Evolutionary conservation across 2,797 vertebrate genomes (phyloP).

Genomic region (Buceros bicornis): DNA sequence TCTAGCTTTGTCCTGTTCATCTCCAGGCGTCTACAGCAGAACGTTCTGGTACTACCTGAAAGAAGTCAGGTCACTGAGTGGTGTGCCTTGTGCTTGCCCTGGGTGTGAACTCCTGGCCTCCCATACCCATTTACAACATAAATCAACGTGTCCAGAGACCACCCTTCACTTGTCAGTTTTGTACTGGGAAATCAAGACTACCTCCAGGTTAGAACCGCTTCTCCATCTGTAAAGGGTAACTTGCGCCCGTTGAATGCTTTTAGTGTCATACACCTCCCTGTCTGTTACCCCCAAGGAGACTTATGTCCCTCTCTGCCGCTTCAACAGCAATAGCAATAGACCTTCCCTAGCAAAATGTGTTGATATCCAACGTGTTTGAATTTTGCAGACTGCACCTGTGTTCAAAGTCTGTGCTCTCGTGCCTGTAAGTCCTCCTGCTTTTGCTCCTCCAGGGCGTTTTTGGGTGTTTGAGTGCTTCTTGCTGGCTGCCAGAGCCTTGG

Average conservation of each 20-base stretch:
- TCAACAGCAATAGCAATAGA: no score
- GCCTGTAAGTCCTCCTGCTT: background rate
- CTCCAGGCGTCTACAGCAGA: background rate
- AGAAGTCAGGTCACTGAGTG: fast-evolving
- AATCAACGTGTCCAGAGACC: background rate
- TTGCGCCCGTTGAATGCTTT: background rate
- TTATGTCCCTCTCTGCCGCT: background rate
- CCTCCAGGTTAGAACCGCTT: background rate
- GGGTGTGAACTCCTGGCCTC: background rate
- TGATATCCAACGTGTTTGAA: fast-evolving
- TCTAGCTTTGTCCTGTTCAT: background rate
- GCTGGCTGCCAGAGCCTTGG: background rate
- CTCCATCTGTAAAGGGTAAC: background rate
- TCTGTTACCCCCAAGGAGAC: background rate
- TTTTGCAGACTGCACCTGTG: background rate
- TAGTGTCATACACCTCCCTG: fast-evolving
- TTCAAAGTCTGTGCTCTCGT: background rate
- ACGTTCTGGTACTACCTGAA: background rate
- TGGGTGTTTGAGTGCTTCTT: background rate
- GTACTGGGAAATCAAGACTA: background rate
- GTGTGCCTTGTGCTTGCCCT: background rate
- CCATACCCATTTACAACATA: fast-evolving
- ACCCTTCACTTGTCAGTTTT: fast-evolving
- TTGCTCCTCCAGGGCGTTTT: background rate
- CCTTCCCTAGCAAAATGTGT: background rate